Evolutionary conservation across 1,140 invertebrate genomes (phyloP), one percentile per base, ranked within the genome.

Genomic region (Ostrea denselamellosa): DNA sequence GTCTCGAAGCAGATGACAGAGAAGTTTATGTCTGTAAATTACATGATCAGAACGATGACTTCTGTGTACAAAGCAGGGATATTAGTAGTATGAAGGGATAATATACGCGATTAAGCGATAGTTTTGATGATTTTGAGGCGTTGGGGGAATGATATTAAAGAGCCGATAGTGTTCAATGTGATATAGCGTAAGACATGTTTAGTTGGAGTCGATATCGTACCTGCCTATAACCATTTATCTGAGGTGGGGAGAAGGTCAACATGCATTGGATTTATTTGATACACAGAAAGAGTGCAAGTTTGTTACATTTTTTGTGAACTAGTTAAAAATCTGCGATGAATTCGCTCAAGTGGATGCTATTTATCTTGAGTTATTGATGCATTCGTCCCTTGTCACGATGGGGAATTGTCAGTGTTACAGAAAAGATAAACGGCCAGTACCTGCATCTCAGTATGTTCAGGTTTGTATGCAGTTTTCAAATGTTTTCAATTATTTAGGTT

Each of bases 201-300:
- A 77, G 34, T 77, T 14, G 68, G 68, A 77, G 68, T 77, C 68
- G 68, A 77, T 77, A 77, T 77, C 68, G 68, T 77, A 77, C 68
- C 68, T 77, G 68, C 68, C 68, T 28, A 77, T 77, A 77, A 77
- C 22, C 68, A 77, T 77, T 77, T 77, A 77, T 77, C 68, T 77
- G 68, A 77, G 68, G 68, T 77, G 68, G 68, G 68, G 68, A 34
- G 68, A 77, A 77, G 68, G 68, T 77, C 68, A 77, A 77, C 68
- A 77, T 77, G 68, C 68, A 77, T 77, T 77, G 68, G 68, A 77
- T 77, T 77, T 77, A 34, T 77, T 77, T 77, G 25, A 77, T 77
- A 77, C 68, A 77, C 68, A 25, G 68, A 77, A 77, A 77, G 68
- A 77, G 68, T 77, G 25, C 68, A 77, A 28, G 25, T 77, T 77